These are phyloP conservation scores for Yponomeuta sedellus DNA, from an alignment of 2,888 invertebrate species.

Conservation along the genomic window DNA sequence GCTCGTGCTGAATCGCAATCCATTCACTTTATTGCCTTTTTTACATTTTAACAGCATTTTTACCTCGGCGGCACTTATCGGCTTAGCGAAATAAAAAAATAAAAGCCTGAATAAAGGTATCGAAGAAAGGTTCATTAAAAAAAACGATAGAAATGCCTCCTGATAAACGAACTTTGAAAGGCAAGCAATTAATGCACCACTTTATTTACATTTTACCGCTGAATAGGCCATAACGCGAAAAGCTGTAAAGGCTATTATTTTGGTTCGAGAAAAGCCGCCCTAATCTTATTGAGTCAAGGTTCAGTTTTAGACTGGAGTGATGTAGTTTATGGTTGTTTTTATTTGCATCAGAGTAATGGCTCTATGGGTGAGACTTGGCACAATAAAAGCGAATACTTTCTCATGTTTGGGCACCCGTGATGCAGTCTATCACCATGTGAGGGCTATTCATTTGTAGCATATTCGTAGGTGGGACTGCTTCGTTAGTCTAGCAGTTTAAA, in stretches of 20 bases:
- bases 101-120: not conserved
- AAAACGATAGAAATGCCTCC: slow-evolving; percentile 22
- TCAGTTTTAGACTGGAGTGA: slow-evolving; percentile 25
- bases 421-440: not conserved
- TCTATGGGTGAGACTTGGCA: slow-evolving; percentile 54
- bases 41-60: not conserved
- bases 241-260: slow-evolving; percentile 25
- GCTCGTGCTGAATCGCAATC: slow-evolving; percentile 6
- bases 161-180: slow-evolving; percentile 58
- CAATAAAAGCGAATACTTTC: slow-evolving; percentile 61
- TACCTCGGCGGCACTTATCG: not conserved
- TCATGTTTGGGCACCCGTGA: slow-evolving; percentile 42
- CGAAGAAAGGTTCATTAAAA: not conserved
- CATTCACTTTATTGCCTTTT: not conserved
- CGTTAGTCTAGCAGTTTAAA: no score
- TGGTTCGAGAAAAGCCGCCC: slow-evolving; percentile 26
- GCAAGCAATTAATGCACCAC: slow-evolving; percentile 59
- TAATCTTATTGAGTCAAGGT: slow-evolving; percentile 29
- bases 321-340: slow-evolving; percentile 29
- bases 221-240: slow-evolving; percentile 26
- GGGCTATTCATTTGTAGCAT: no score
- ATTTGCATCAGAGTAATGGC: slow-evolving; percentile 37
- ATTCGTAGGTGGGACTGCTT: no score
- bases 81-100: not conserved
- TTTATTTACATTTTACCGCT: slow-evolving; percentile 55